Evolutionary conservation across 2,888 invertebrate genomes (phyloP).

Genomic region (Dynastes hyllus): DNA sequence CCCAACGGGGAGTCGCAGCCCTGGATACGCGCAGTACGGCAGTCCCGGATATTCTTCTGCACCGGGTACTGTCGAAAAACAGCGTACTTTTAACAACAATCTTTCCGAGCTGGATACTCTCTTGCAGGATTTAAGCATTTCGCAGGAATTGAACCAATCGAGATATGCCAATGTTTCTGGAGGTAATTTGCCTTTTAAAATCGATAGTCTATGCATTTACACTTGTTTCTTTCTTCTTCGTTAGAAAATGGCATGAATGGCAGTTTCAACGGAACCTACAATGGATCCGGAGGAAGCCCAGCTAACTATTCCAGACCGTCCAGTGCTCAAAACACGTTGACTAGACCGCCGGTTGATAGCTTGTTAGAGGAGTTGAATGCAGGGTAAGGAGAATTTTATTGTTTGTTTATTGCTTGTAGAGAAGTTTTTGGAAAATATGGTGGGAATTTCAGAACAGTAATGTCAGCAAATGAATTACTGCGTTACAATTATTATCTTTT

Average conservation of each 20-base stretch:
- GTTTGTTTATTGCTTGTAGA: constrained; percentile 4
- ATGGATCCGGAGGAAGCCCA: constrained; percentile 67
- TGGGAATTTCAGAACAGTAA: too few species aligned
- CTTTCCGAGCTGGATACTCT: constrained; percentile 93
- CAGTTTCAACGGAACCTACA: constrained; percentile 62
- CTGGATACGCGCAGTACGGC: constrained; percentile 52
- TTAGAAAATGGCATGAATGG: constrained; percentile 67
- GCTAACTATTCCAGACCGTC: constrained; percentile 66
- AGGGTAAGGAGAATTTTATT: constrained; percentile 75
- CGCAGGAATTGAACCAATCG: constrained; percentile 64
- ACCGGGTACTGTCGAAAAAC: constrained; percentile 66
- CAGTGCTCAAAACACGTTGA: constrained; percentile 69
- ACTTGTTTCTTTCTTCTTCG: constrained; percentile 24
- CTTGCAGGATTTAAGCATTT: constrained; percentile 92
- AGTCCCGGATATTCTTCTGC: constrained; percentile 57
- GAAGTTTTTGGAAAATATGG: too few species aligned
- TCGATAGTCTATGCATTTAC: neutral
- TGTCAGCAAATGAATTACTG: too few species aligned
- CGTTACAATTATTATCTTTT: too few species aligned
- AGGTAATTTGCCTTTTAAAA: constrained; percentile 58
- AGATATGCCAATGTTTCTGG: constrained; percentile 72
- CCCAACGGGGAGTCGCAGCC: constrained; percentile 60
- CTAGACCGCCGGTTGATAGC: constrained; percentile 90
- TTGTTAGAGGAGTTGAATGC: constrained; percentile 90
- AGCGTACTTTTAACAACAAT: constrained; percentile 79